These are phyloP conservation scores for Coelogynopora nodosa DNA, from an alignment of 2,888 invertebrate species.

Conservation along the genomic window DNA sequence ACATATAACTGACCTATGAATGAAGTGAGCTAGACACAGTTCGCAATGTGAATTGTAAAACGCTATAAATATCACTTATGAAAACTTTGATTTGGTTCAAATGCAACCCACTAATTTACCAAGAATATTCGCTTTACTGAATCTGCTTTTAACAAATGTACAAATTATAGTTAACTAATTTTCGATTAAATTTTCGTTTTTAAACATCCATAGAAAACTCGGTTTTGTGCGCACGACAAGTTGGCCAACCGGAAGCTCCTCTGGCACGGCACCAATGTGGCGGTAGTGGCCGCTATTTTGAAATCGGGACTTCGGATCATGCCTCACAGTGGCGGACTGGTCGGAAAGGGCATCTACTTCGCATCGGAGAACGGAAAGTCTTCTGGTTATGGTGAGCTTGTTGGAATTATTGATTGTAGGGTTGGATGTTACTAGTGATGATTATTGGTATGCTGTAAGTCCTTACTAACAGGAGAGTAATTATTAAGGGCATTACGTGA, in stretches of 20 bases:
- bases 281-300: conserved; percentile 63
- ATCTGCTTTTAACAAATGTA: too few species aligned
- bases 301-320: conserved; percentile 63
- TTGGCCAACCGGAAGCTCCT: conserved; percentile 60
- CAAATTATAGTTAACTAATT: too few species aligned
- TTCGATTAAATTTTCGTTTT: too few species aligned
- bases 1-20: too few species aligned
- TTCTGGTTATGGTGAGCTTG: conserved; percentile 60
- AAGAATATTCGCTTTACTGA: too few species aligned
- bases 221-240: conserved; percentile 49
- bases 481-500: too few species aligned
- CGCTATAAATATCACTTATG: too few species aligned
- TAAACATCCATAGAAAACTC: too few species aligned
- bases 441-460: not conserved
- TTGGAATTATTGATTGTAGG: not conserved
- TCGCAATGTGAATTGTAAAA: too few species aligned
- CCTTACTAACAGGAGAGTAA: not conserved
- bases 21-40: too few species aligned
- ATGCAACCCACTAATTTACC: too few species aligned
- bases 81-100: too few species aligned
- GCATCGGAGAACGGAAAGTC: conserved; percentile 63
- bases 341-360: conserved; percentile 63
- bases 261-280: conserved; percentile 64
- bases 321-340: conserved; percentile 63
- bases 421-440: not conserved